Base-by-base conservation (phyloP, 2,113 vertebrate genomes). In the Furnarius figulus region DNA sequence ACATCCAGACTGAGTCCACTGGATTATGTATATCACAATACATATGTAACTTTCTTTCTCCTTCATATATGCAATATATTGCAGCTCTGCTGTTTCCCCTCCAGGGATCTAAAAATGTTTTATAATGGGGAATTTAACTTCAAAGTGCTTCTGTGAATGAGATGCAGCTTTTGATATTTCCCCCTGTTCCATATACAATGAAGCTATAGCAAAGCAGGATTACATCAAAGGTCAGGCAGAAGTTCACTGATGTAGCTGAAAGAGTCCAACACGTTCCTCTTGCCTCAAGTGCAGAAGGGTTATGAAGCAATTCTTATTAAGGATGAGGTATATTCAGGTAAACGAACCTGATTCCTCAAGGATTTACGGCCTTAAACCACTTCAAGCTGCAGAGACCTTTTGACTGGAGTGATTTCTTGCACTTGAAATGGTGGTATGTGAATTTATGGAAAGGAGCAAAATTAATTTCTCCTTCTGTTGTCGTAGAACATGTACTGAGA, bases 101-200 rank as follows among this genome's bases (percentile, higher is more conserved):
- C 66, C 52, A 91, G 62, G 46, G 85, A 95, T 28, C 37, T 61
- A n/a, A 72, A 91, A 85, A 27, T 65, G 27, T 79, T 90, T 79
- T 31, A 75, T 75, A 95, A 94, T 87, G 66, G 87, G 49, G 71
- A 96, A 79, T 78, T 94, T 88, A 76, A 90, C 78, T 74, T 93
- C 83, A 89, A 87, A 97, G 87, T 28, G 24, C 30, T 82, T 12
- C 87, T 28, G 55, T 58, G 61, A 96, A 92, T 85, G 89, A 95
- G 80, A 93, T 72, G 58, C 78, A 91, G 72, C 71, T 86, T 77
- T 89, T 74, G 65, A 14, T 90, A 86, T 90, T 76, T 88, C 20
- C 27, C 40, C 78, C 86, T 0, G 0, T 89, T 82, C 82, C 71
- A 88, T 80, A 72, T 25, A 78, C 70, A 93, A 85, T 81, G 84